Percentiles rank a stretch among this genome's conserved stretches.
Conservation (phyloP, 2,888 invertebrate genomes). For the Digitonthophagus gazella region DNA sequence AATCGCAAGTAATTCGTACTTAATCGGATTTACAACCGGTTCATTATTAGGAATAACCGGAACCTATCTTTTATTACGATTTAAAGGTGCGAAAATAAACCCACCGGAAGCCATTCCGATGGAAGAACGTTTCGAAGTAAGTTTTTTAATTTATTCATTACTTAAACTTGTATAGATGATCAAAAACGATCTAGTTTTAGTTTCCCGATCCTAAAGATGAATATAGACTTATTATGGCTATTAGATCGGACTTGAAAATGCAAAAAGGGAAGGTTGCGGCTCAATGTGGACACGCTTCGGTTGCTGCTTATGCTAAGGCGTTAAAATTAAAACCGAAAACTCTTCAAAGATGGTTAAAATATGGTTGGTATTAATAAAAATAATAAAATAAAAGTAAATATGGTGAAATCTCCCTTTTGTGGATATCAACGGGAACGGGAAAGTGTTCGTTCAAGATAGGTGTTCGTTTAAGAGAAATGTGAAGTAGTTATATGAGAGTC, state of each 20-base stretch:
- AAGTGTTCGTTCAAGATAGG: neutral
- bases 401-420: too few species aligned
- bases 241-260: slow-evolving; percentile 90
- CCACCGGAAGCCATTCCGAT: slow-evolving; percentile 30
- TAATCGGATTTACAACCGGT: slow-evolving; percentile 44
- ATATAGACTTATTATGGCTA: slow-evolving; percentile 81
- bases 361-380: slow-evolving; percentile 23
- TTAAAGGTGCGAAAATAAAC: slow-evolving; percentile 28
- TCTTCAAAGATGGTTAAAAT: slow-evolving; percentile 56
- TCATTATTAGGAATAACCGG: slow-evolving; percentile 43
- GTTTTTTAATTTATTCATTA: neutral
- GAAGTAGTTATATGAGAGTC: too few species aligned
- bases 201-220: slow-evolving; percentile 52
- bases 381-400: slow-evolving; percentile 26
- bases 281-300: slow-evolving; percentile 93
- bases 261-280: slow-evolving; percentile 93
- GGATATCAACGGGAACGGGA: neutral
- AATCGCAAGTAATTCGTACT: slow-evolving; percentile 37
- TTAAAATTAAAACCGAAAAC: slow-evolving; percentile 61
- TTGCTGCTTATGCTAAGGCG: slow-evolving; percentile 77
- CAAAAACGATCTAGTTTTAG: slow-evolving; percentile 36
- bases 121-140: slow-evolving; percentile 46
- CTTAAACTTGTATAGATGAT: neutral
- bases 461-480: too few species aligned
- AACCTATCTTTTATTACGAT: slow-evolving; percentile 40